These are phyloP conservation scores for Leptopilina boulardi DNA, from an alignment of 1,140 invertebrate genomes.

Conservation along the genomic window DNA sequence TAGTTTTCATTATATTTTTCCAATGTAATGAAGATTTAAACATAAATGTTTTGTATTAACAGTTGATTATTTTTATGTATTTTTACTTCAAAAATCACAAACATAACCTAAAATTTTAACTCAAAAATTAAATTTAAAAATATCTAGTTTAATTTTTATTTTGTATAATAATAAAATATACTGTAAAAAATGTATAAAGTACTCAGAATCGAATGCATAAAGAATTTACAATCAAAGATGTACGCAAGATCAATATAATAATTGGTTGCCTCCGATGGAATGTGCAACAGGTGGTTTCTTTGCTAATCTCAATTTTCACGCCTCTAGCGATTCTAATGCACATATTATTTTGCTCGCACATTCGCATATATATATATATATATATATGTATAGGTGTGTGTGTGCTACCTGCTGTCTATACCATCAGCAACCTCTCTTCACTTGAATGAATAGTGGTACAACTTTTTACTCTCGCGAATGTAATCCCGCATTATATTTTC, in stretches of 20 bases:
- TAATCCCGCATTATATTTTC: conserved; percentile 15
- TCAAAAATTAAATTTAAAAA: too few relatives aligned
- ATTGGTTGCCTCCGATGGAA: conserved; percentile 40
- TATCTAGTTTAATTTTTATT: too few relatives aligned
- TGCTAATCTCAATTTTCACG: conserved; percentile 44
- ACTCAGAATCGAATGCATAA: not conserved
- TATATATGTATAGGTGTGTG: too few relatives aligned
- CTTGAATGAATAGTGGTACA: not conserved
- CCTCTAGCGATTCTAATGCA: not conserved
- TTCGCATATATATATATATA: too few relatives aligned
- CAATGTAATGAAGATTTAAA: too few relatives aligned
- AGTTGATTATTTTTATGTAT: too few relatives aligned
- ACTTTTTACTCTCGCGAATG: conserved; percentile 10
- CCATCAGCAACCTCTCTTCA: conserved; percentile 1
- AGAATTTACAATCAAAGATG: not conserved
- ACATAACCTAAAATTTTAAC: too few relatives aligned
- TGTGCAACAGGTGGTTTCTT: conserved; percentile 35
- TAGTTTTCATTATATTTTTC: too few relatives aligned
- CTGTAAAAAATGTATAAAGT: not conserved
- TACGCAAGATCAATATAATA: conserved; percentile 21
- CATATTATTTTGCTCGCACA: conserved; percentile 3
- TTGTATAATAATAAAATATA: too few relatives aligned
- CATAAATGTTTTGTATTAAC: too few relatives aligned
- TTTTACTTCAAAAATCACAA: too few relatives aligned
- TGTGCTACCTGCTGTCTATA: conserved; percentile 3